Base-by-base conservation (phyloP, 30 jellyfish, hydroid and myxozoan species). In the Aurelia sp. region DNA sequence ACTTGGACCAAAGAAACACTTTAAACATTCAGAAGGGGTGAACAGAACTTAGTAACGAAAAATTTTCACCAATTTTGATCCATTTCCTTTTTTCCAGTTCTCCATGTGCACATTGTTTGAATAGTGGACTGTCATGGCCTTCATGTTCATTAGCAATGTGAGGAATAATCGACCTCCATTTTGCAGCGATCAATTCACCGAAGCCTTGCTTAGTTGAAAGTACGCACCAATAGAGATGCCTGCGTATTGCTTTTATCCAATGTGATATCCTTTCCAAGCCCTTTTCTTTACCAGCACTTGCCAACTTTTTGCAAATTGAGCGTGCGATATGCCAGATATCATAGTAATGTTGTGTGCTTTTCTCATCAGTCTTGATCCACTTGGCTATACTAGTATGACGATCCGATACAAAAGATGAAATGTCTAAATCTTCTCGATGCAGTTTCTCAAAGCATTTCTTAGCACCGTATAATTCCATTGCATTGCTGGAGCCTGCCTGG, bases 281-380 rank as follows among this genome's bases (percentile, higher is more conserved):
- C 24, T 48, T 63, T 50, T 63, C 81, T 40, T 80, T 80, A 30
- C 90, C 52, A n/a, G 81, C 81, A 16, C 10, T 33, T 3, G 63
- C 30, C 59, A 80, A 35, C 66, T 63, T 80, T 63, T 80, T 63
- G 38, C 44, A 24, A 12, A 80, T 55, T 15, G 71, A 63, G 24
- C 76, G 41, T 48, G 81, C 58, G 48, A 80, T 70, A 64, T 80
- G 90, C 90, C 90, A 80, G 16, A 80, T 22, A 66, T 80, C 82
- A 65, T 62, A 70, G 73, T 13, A 80, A 20, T 80, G 90, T 2
- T 18, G 50, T 63, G 81, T 80, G 31, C 48, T 51, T n/a, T 74
- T 61, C n/a, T 64, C 52, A 8, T 48, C 24, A 4, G 38, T 44
- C 44, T 82, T 44, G 13, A 64, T 41, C 81, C 90, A 80, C 65